Percentiles rank a stretch among this genome's conserved stretches.
Evolutionary conservation across 1,140 invertebrate species (phyloP).

Genomic region (Papilio dardanus): DNA sequence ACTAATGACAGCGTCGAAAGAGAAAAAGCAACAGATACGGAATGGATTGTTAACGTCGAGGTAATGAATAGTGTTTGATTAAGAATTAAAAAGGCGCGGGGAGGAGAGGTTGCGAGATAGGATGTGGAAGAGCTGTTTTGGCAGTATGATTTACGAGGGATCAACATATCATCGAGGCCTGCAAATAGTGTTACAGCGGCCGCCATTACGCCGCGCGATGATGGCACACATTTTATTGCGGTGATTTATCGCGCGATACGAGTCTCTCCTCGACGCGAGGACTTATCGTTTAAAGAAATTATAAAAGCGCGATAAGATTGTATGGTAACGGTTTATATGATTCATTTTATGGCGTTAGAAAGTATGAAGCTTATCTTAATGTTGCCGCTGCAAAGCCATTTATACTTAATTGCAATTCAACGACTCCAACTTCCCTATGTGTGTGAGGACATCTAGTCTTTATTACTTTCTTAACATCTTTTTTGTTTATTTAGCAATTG

Average conservation of each 20-base stretch:
- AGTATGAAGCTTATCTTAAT: neutral
- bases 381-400: neutral
- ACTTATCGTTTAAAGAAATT: slow-evolving; percentile 35
- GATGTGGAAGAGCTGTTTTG: slow-evolving; percentile 63
- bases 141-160: slow-evolving; percentile 59
- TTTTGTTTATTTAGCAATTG: neutral
- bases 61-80: slow-evolving; percentile 45
- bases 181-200: slow-evolving; percentile 53
- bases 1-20: slow-evolving; percentile 42
- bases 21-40: slow-evolving; percentile 48
- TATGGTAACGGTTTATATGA: slow-evolving; percentile 3
- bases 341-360: slow-evolving; percentile 8
- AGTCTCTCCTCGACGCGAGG: neutral
- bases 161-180: slow-evolving; percentile 60
- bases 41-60: slow-evolving; percentile 49
- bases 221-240: slow-evolving; percentile 41
- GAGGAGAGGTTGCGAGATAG: slow-evolving; percentile 45
- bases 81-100: slow-evolving; percentile 49
- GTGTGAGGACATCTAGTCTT: neutral
- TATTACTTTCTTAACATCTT: neutral
- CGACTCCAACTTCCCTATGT: neutral
- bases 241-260: slow-evolving; percentile 37
- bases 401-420: neutral
- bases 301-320: slow-evolving; percentile 29
- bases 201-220: slow-evolving; percentile 47